Evolutionary conservation across 64 coral and sea anemone genomes (phyloP), one percentile per base, ranked within the genome.

Genomic region (Catalaphyllia jardinei): DNA sequence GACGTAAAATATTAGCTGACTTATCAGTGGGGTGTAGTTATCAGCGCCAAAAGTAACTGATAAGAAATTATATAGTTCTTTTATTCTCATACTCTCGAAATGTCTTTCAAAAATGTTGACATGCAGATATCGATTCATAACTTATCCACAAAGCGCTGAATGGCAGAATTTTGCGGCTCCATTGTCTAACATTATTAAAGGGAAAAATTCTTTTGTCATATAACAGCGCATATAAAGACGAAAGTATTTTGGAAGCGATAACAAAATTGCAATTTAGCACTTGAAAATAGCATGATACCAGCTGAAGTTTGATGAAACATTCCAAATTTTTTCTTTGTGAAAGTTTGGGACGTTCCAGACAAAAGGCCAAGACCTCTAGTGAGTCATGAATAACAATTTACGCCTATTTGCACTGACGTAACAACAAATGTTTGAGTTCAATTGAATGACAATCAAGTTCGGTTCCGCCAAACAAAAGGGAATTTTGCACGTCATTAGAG

Each of bases 401-500:
- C 79, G 39, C 22, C 22, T 71, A 29, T 29, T 67, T 51, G 62
- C 62, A 8, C 35, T 85, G 81, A 85, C 81, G 81, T 85, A 85
- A 63, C 29, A 71, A 20, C 76, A 51, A 55, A 51, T 57, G 76
- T 79, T 79, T 79, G 76, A 24, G 12, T 85, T 71, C 81, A 71
- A 39, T 85, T 85, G 81, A 85, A 85, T 85, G 81, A 71, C 62
- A 69, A 71, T 85, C 52, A 71, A 20, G 38, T 22, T 42, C 14
- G 81, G 20, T 49, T 25, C 31, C 62, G 33, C 81, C 12, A 42
- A 85, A 85, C 81, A 85, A 85, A 85, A 65, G 79, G 12, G 11
- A 54, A 71, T 85, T 85, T 85, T 49, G 81, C 62, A 71, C 81
- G 63, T 85, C 81, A 85, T 85, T 69, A 85, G 62, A 71, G 39